Evolutionary conservation across 2,113 vertebrate genomes (phyloP).

Genomic region (Dasyurus viverrinus): DNA sequence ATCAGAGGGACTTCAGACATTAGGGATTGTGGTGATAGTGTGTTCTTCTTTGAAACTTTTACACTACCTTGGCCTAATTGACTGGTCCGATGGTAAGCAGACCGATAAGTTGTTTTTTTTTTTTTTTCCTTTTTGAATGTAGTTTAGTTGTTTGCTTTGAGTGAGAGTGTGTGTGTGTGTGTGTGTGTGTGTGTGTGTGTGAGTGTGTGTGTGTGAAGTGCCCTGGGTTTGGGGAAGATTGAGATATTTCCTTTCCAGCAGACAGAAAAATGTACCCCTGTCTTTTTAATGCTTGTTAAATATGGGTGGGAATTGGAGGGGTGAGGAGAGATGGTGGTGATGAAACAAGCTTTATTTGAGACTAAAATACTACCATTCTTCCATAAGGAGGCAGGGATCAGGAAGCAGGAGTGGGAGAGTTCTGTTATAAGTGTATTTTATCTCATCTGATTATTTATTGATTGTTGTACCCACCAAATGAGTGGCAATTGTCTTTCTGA

Average conservation of each 20-base stretch:
- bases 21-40: slow-evolving; percentile 90
- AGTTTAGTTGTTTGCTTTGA: slow-evolving; percentile 27
- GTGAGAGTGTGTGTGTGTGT: background rate
- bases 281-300: slow-evolving; percentile 5
- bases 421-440: background rate
- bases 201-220: slow-evolving; percentile 14
- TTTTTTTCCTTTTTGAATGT: slow-evolving; percentile 15
- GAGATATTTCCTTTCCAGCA: slow-evolving; percentile 32
- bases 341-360: background rate
- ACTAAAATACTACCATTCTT: background rate
- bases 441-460: background rate
- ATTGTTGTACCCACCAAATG: background rate
- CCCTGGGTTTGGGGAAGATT: background rate
- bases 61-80: slow-evolving; percentile 93
- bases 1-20: slow-evolving; percentile 89
- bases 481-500: background rate
- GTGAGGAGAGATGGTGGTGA: background rate
- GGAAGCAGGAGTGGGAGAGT: background rate
- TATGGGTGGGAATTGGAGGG: background rate
- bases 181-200: background rate
- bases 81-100: slow-evolving; percentile 92
- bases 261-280: background rate
- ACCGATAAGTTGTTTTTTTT: slow-evolving; percentile 60
- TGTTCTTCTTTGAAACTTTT: slow-evolving; percentile 93
- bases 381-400: background rate